These are phyloP conservation scores for Hirundichthys speculiger DNA, from an alignment of 2,113 vertebrate species.

Conservation along the genomic window DNA sequence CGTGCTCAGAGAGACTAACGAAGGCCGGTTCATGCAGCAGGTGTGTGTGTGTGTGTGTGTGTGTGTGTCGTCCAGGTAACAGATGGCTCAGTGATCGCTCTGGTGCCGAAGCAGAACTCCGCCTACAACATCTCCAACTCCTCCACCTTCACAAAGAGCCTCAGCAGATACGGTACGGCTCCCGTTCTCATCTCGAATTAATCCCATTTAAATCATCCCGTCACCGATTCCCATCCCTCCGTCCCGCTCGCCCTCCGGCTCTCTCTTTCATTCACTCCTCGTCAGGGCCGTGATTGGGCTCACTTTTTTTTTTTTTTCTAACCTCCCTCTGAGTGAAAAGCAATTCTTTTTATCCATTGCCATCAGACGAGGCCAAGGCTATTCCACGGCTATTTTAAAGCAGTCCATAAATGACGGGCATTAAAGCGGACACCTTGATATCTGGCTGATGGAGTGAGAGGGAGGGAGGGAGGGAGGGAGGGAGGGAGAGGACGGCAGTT, in stretches of 20 bases:
- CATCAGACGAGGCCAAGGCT: conserved; percentile 68
- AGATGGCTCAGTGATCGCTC: conserved; percentile 91
- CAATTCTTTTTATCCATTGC: conserved; percentile 68
- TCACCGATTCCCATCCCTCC: conserved; percentile 33
- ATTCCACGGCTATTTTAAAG: conserved; percentile 70
- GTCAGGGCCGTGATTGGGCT: conserved; percentile 58
- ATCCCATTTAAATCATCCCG: conserved; percentile 45
- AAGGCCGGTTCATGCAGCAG: background rate
- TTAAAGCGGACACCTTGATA: conserved; percentile 69
- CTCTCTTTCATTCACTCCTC: conserved; percentile 57
- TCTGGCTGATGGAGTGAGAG: conserved; percentile 48
- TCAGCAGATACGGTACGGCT: conserved; percentile 92
- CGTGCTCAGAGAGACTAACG: no score
- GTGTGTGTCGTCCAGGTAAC: conserved; percentile 87
- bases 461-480: conserved; percentile 26
- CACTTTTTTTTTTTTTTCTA: conserved; percentile 30
- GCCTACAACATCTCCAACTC: conserved; percentile 99
- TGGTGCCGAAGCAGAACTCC: conserved; percentile 97
- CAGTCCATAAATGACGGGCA: conserved; percentile 71
- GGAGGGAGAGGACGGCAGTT: conserved; percentile 26
- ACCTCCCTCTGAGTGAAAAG: conserved; percentile 54
- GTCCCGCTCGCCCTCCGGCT: conserved; percentile 6
- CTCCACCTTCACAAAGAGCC: conserved; percentile 96
- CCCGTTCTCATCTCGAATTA: conserved; percentile 5
- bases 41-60: no score